Base-by-base conservation (phyloP, 2,888 invertebrate species). In the Synanthedon myopaeformis region DNA sequence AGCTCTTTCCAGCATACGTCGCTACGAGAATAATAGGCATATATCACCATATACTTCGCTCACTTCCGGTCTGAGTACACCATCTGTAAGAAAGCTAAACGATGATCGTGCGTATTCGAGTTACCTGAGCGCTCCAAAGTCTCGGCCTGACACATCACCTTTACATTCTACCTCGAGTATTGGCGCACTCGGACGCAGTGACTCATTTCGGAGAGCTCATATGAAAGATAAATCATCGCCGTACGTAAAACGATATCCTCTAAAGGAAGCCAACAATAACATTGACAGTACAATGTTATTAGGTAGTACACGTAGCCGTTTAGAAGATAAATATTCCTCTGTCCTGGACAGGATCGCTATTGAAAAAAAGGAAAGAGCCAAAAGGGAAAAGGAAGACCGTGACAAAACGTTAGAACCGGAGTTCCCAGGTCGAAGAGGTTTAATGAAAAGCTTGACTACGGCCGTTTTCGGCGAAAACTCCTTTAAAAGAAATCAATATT, bases 311-410 rank as follows among this genome's bases (percentile, higher is more conserved):
- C 89, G 93, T 53, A 91, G 89, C 57, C 91, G 93, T 14, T 82
- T 94, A 64, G 94, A 94, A 82, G 93, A 94, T 71, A 94, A 94
- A 77, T 94, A 94, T 78, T 91, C 93, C 1, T 90, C 92, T 14
- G 91, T 94, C 19, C 81, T 94, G 65, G 93, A 94, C 69, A 90
- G 90, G 67, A 91, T 92, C 62, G 92, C 93, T 28, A 74, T 76
- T 51, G 85, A 90, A 62, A 89, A 89, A 67, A 88, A 90, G 58
- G 88, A 90, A 62, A 82, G 81, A 51, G 88, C 89, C 51, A 75
- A 74, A 57, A 82, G 74, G 58, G 82, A 83, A 61, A 86, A 83
- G 59, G 88, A 89, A 66, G 89, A 92, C 69, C 89, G 90, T 2
- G 94, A 94, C 63, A 91, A 92, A 77, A 93, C 93, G 0, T 78